phyloP scores from a whole-genome alignment of 2,888 invertebrate genomes.

The Theretra japonica region DNA sequence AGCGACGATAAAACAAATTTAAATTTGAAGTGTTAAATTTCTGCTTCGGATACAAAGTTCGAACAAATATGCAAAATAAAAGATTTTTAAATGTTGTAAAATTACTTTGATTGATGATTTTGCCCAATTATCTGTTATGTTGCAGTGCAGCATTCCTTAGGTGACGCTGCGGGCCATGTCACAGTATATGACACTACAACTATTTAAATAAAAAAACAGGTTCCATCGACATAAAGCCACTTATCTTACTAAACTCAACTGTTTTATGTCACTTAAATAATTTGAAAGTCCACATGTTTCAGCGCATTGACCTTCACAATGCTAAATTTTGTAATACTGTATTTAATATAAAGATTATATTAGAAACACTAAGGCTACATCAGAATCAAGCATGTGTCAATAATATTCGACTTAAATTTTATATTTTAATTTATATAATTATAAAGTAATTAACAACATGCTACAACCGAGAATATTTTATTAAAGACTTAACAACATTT shows the following conservation, averaged over 20 bases:
- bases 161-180: constrained; percentile 19
- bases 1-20: too few relatives aligned
- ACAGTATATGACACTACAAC: constrained; percentile 8
- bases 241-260: constrained; percentile 52
- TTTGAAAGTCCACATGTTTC: constrained; percentile 70
- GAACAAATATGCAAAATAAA: neutral
- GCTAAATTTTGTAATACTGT: constrained; percentile 58
- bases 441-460: neutral
- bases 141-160: constrained; percentile 21
- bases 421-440: neutral
- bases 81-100: neutral
- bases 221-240: constrained; percentile 49
- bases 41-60: too few relatives aligned
- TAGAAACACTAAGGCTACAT: constrained; percentile 1
- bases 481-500: neutral
- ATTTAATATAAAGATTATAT: constrained; percentile 36
- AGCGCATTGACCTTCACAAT: constrained; percentile 59
- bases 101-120: neutral
- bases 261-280: constrained; percentile 59
- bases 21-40: too few relatives aligned
- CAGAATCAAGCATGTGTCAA: neutral
- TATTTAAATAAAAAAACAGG: constrained; percentile 44
- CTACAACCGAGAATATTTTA: neutral
- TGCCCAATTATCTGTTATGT: constrained; percentile 1
- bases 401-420: neutral